These are phyloP conservation scores for Pseudomyrmex flavicornis DNA, from an alignment of 1,140 invertebrate genomes.

Conservation along the genomic window DNA sequence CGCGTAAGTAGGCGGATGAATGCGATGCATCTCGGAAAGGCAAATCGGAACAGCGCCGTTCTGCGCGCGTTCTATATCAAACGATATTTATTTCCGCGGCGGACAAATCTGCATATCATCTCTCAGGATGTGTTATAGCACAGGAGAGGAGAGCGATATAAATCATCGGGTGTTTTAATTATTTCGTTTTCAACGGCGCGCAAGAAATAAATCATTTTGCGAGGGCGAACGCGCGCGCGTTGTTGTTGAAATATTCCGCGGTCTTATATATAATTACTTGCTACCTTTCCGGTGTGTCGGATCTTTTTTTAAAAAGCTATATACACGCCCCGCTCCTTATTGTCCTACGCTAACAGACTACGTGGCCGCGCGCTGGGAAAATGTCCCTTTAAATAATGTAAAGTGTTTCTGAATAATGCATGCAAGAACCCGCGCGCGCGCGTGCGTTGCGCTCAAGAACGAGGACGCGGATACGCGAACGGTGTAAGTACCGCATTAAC, in stretches of 20 bases:
- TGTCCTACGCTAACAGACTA: conserved; percentile 9
- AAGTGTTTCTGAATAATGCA: conserved; percentile 67
- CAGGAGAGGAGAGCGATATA: conserved; percentile 6
- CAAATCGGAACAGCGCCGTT: too few relatives aligned
- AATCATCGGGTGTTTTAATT: conserved; percentile 55
- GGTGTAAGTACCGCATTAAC: conserved; percentile 63
- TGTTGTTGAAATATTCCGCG: conserved; percentile 48
- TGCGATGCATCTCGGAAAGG: conserved; percentile 23
- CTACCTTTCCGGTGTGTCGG: conserved; percentile 33
- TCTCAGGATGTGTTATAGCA: conserved; percentile 15
- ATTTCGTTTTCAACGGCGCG: conserved; percentile 48
- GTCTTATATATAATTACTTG: conserved; percentile 50
- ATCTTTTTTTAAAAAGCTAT: background rate
- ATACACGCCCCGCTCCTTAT: conserved; percentile 14
- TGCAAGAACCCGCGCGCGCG: conserved; percentile 8
- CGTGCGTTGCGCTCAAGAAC: conserved; percentile 1
- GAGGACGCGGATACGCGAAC: conserved; percentile 20
- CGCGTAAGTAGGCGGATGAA: conserved; percentile 1
- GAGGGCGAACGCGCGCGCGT: conserved; percentile 1
- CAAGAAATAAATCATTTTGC: conserved; percentile 39
- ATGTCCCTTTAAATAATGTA: conserved; percentile 66
- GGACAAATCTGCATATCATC: conserved; percentile 39
- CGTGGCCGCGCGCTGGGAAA: conserved; percentile 39
- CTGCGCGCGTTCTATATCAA: conserved; percentile 16
- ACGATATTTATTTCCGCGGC: conserved; percentile 44